These are phyloP conservation scores for Perccottus glenii DNA, from an alignment of 2,113 vertebrate genomes.

Conservation along the genomic window DNA sequence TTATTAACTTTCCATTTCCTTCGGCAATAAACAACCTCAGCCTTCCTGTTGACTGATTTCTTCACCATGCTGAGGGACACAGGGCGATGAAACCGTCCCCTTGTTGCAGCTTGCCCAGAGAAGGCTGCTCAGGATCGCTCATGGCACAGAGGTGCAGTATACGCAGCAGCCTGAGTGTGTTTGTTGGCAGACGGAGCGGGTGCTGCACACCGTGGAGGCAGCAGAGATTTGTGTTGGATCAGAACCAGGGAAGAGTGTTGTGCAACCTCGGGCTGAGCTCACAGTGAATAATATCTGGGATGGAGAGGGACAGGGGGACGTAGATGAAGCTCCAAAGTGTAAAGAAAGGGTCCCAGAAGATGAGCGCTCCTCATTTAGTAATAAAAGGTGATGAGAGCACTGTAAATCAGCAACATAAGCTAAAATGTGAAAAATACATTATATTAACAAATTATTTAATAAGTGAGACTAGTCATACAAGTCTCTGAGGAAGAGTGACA, in stretches of 20 bases:
- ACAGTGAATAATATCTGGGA: conserved; percentile 35
- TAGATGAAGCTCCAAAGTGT: conserved; percentile 8
- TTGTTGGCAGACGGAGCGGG: conserved; percentile 31
- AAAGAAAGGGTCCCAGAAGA: conserved; percentile 16
- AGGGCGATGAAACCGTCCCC: neutral
- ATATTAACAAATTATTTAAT: neutral
- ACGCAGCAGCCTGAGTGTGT: conserved; percentile 54
- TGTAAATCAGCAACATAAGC: conserved; percentile 12
- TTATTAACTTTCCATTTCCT: too few species aligned
- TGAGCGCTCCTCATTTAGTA: conserved; percentile 3
- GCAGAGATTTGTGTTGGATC: conserved; percentile 62
- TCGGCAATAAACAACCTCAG: too few species aligned
- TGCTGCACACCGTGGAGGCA: conserved; percentile 7
- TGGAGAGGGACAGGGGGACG: conserved; percentile 17
- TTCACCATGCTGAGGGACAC: conserved; percentile 16
- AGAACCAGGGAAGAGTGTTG: conserved; percentile 48
- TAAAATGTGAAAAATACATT: neutral
- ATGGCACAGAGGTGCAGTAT: conserved; percentile 44
- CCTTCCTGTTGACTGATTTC: conserved; percentile 33
- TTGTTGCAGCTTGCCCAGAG: conserved; percentile 24
- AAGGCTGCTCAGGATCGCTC: conserved; percentile 19
- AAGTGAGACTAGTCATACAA: neutral
- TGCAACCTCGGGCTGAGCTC: conserved; percentile 49
- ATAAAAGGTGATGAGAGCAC: conserved; percentile 46
- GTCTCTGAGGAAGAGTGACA: neutral